A percentile compares a stretch with the other conserved stretches of the same genome.
These are phyloP conservation scores for Phyllotis vaccarum DNA, from an alignment of 2,797 vertebrate species.

Conservation along the genomic window DNA sequence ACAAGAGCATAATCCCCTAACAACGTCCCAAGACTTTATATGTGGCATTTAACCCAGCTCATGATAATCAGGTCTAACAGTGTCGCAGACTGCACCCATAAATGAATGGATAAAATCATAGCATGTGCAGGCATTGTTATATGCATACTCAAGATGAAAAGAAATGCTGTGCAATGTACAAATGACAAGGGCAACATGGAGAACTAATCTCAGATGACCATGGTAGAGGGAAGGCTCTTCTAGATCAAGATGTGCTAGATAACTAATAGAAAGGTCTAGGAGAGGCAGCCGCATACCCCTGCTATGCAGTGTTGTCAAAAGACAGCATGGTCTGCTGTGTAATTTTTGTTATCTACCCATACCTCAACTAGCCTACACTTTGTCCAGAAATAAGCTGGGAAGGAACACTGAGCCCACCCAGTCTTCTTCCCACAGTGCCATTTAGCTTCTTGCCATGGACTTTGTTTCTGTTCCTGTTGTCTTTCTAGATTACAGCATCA, in stretches of 20 bases:
- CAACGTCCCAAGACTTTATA: background rate
- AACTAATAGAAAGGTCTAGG: background rate
- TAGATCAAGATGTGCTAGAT: background rate
- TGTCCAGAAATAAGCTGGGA: background rate
- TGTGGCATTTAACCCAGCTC: background rate
- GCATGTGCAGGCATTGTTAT: background rate
- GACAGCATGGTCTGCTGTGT: background rate
- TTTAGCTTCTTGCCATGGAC: background rate
- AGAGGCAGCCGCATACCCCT: conserved; percentile 1
- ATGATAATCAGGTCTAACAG: background rate
- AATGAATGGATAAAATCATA: background rate
- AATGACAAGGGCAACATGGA: too few relatives aligned
- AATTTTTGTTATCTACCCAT: background rate
- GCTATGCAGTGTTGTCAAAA: background rate
- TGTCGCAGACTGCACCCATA: background rate
- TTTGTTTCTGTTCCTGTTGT: background rate
- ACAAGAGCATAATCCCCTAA: too few relatives aligned
- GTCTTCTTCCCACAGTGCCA: background rate
- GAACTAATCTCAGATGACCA: background rate
- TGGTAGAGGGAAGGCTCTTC: background rate
- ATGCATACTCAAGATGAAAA: background rate
- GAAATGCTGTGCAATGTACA: too few relatives aligned
- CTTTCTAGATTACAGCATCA: background rate
- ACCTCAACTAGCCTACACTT: background rate
- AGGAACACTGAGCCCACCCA: background rate